Percentiles rank a stretch among this genome's conserved stretches.
These are phyloP conservation scores for Calypte anna DNA, from an alignment of 2,113 vertebrate genomes.

Conservation along the genomic window DNA sequence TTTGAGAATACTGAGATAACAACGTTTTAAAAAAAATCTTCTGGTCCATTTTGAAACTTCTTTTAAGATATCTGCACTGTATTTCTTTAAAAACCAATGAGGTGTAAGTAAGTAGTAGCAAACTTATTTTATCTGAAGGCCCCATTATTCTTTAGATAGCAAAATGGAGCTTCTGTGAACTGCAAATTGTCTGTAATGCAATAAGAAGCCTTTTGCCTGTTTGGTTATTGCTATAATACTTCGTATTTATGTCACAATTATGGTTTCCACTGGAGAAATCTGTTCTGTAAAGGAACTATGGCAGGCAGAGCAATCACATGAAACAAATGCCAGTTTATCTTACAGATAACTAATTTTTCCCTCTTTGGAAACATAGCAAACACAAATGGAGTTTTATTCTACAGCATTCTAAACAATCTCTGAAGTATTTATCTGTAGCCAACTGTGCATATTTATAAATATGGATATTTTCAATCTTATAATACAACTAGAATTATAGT, in stretches of 20 bases:
- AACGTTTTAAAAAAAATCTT: neutral
- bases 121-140: neutral
- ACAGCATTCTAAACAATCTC: neutral
- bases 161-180: conserved; percentile 50
- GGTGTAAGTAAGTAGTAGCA: neutral
- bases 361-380: conserved; percentile 7
- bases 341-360: conserved; percentile 29
- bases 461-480: conserved; percentile 1
- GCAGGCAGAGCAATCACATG: neutral
- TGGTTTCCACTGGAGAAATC: conserved; percentile 53
- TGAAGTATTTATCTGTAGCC: conserved; percentile 3
- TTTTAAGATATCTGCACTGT: neutral
- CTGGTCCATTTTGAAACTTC: neutral
- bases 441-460: conserved; percentile 19
- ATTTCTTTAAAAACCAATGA: conserved; percentile 11
- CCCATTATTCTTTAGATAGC: neutral
- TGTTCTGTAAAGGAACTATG: conserved; percentile 37
- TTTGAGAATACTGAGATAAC: neutral
- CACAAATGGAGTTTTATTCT: conserved; percentile 34
- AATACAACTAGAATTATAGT: neutral
- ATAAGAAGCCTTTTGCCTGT: conserved; percentile 26
- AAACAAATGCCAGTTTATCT: conserved; percentile 37
- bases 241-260: conserved; percentile 58
- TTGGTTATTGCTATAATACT: conserved; percentile 46
- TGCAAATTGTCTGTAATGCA: conserved; percentile 41